Base-by-base conservation (phyloP, 2,113 vertebrate species). In the Lipophrys pholis region DNA sequence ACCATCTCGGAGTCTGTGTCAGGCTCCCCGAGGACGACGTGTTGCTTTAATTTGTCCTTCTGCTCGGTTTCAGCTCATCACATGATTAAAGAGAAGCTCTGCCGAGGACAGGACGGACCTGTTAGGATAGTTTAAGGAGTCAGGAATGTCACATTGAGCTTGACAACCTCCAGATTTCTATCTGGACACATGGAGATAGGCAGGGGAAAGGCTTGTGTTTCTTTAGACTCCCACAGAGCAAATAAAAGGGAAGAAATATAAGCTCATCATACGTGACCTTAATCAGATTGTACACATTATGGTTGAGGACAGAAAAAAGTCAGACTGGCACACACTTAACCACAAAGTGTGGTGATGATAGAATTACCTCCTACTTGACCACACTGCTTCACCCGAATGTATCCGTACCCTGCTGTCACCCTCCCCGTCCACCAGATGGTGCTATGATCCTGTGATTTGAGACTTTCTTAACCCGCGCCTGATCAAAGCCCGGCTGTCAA, bases 401-500 rank as follows among this genome's bases (percentile, higher is more conserved):
- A 30, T 30, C 21, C 4, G 2, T 30, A 51, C 14, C 63, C 11
- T 78, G 56, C 58, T 65, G 1, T 5, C 69, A 58, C 67, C 11
- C 1, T 17, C 58, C 5, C 2, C 11, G 21, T 50, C 91, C 93
- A 92, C 89, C 73, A 85, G 93, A 56, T 90, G 92, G 91, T 5
- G 77, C 74, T 86, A 58, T 84, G 15, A 72, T 57, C 67, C 53
- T 74, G 57, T 57, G 10, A 17, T 35, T 12, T 11, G 35, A 36
- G 61, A 52, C 6, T 46, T 63, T 4, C 40, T 64, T 36, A 35
- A 50, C 64, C 55, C 60, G 35, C n/a, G 16, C 46, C 51, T 21
- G 9, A 58, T 40, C 7, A 64, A 6, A 50, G 8, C 11, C 2
- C 5, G 40, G 21, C n/a, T 61, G 40, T 62, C 41, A 48, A 1